Conservation (phyloP, 2,888 invertebrate species). For the Netelia fuscicornis region DNA sequence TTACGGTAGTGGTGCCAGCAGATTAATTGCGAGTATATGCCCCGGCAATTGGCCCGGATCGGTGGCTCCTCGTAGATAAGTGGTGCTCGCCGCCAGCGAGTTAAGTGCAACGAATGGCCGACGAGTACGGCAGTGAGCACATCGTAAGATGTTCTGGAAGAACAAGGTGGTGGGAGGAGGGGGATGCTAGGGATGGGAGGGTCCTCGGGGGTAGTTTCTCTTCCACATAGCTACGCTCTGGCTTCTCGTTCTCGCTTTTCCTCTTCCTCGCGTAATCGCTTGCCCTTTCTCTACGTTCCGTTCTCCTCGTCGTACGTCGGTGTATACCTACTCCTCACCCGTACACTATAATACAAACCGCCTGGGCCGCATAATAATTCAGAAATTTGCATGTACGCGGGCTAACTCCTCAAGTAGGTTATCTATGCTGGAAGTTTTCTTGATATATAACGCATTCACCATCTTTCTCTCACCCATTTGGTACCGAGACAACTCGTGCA, state of each 20-base stretch:
- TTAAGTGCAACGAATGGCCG: slow-evolving; percentile 73
- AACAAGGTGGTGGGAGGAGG: slow-evolving; percentile 6
- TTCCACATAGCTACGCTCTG: slow-evolving; percentile 30
- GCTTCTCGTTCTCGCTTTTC: slow-evolving; percentile 49
- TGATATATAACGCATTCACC: slow-evolving; percentile 72
- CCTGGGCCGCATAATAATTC: slow-evolving; percentile 83
- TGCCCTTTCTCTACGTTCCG: slow-evolving; percentile 12
- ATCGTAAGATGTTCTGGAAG: slow-evolving; percentile 44
- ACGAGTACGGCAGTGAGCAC: slow-evolving; percentile 23
- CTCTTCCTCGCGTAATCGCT: slow-evolving; percentile 40
- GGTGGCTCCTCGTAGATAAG: slow-evolving; percentile 72
- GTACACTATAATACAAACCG: slow-evolving; percentile 65
- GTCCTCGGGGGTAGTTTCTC: slow-evolving; percentile 48
- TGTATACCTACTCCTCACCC: slow-evolving; percentile 8
- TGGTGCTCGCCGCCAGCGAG: slow-evolving; percentile 59
- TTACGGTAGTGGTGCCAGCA: slow-evolving; percentile 56
- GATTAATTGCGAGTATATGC: slow-evolving; percentile 70
- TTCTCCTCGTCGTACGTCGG: slow-evolving; percentile 20
- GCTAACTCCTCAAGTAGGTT: slow-evolving; percentile 85
- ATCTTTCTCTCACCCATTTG: slow-evolving; percentile 16
- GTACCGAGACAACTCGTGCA: neutral
- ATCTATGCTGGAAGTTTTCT: slow-evolving; percentile 83
- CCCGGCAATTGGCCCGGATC: slow-evolving; percentile 71
- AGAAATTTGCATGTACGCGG: slow-evolving; percentile 85
- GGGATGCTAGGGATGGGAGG: slow-evolving; percentile 10